phyloP scores from a whole-genome alignment of 2,113 vertebrate species.

The Menura novaehollandiae region DNA sequence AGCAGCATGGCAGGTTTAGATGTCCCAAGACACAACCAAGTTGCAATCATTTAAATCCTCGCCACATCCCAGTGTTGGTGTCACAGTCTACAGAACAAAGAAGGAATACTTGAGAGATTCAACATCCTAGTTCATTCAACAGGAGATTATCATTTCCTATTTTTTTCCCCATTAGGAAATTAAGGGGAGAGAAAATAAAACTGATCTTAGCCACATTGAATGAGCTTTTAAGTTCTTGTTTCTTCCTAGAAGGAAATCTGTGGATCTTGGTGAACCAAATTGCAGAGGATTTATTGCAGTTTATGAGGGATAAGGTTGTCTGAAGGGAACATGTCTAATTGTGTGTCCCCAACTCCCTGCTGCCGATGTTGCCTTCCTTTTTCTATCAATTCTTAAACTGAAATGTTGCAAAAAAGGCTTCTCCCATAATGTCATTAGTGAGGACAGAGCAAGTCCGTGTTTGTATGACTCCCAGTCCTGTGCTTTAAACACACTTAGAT shows the following conservation, averaged over 20 bases:
- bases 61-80: not conserved
- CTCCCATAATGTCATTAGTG: not conserved
- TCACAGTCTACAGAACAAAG: not conserved
- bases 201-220: fast-evolving
- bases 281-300: not conserved
- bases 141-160: not conserved
- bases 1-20: not conserved
- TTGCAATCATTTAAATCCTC: not conserved
- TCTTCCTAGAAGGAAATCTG: not conserved
- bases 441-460: not conserved
- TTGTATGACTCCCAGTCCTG: not conserved
- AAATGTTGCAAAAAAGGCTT: not conserved
- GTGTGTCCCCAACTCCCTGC: not conserved
- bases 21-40: not conserved
- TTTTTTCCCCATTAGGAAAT: not conserved
- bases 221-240: not conserved
- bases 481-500: not conserved
- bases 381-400: not conserved
- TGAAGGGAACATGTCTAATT: not conserved
- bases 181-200: not conserved
- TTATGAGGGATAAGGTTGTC: not conserved
- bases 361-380: not conserved
- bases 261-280: not conserved
- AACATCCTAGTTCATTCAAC: not conserved
- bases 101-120: not conserved